Base-by-base conservation (phyloP, 2,797 vertebrate species). In the Xerus rutilus region DNA sequence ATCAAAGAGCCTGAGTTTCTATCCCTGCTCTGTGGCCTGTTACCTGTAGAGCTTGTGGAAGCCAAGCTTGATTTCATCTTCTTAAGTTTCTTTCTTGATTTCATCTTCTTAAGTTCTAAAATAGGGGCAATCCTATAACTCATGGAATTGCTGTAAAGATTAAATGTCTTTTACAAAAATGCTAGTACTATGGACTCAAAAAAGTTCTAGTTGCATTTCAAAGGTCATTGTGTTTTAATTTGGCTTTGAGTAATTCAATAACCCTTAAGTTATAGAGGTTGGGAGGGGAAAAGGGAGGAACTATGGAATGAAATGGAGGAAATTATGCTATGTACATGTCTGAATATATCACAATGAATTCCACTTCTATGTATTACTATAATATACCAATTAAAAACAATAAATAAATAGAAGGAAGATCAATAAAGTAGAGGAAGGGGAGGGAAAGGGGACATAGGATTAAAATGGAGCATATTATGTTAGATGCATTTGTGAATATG, bases 81-180 rank as follows among this genome's bases (percentile, higher is more conserved):
- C 30, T 30, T 72, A 69, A 84, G 76, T 70, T 79, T n/a, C n/a
- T n/a, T n/a, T n/a, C n/a, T 90, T 67, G 92, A 78, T 7, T 65
- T 43, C 2, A 62, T n/a, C 39, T 90, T 86, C 30, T 30, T 72
- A 69, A 84, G 76, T 70, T 79, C 28, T 69, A 90, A 85, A 96
- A 74, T 9, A 67, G 17, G 21, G 21, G 1, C 69, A 39, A 67
- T 57, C n/a, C 43, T 81, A 4, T 28, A 23, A 77, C 23, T 77
- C 45, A 43, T 39, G 59, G 39, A n/a, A 72, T 43, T 84, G 87
- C 69, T 77, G 21, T 49, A 35, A 93, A 47, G 32, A 70, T 84
- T 52, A 89, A 85, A 76, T 76, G 49, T 72, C 15, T 85, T 85
- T 96, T 25, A 43, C 72, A 62, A 93, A 93, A 92, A 64, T 52